Percentiles rank a stretch among this genome's conserved stretches.
Conservation (phyloP, 2,797 vertebrate species). For the Natrix natrix region DNA sequence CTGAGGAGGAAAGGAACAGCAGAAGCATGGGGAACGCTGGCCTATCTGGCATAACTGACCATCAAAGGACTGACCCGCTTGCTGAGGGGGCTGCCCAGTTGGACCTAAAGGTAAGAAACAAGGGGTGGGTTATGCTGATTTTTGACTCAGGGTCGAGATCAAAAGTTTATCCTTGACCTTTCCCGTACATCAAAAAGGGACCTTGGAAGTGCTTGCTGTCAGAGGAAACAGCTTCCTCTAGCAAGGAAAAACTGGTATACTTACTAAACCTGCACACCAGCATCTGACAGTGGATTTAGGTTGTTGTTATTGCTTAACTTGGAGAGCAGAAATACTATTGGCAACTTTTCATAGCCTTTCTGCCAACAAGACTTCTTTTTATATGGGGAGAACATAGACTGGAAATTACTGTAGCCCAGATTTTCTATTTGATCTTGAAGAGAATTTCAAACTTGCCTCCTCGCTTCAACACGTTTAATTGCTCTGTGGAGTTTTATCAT, state of each 20-base stretch:
- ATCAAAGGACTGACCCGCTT: conserved; percentile 29
- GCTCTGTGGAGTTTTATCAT: not conserved
- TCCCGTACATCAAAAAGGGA: not conserved
- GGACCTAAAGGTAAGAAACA: conserved; percentile 45
- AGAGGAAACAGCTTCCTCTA: not conserved
- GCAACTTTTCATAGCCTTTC: not conserved
- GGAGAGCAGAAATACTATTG: not conserved
- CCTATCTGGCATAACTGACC: conserved; percentile 21
- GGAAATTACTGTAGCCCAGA: not conserved
- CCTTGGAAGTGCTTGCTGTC: not conserved
- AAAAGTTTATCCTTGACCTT: not conserved
- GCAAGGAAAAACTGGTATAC: not conserved
- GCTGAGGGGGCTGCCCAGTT: conserved; percentile 45
- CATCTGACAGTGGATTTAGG: not conserved
- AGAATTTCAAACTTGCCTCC: not conserved
- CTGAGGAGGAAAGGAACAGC: conserved; percentile 53
- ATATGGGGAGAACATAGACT: not conserved
- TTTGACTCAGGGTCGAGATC: not conserved
- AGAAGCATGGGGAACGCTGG: conserved; percentile 53
- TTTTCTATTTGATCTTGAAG: not conserved
- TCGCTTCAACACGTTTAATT: not conserved
- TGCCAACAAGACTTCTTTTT: not conserved
- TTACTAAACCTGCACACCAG: not conserved
- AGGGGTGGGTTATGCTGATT: too few relatives aligned
- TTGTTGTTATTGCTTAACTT: not conserved